These are phyloP conservation scores for Zaprionus bogoriensis DNA, from an alignment of 2,888 invertebrate genomes.

Conservation along the genomic window DNA sequence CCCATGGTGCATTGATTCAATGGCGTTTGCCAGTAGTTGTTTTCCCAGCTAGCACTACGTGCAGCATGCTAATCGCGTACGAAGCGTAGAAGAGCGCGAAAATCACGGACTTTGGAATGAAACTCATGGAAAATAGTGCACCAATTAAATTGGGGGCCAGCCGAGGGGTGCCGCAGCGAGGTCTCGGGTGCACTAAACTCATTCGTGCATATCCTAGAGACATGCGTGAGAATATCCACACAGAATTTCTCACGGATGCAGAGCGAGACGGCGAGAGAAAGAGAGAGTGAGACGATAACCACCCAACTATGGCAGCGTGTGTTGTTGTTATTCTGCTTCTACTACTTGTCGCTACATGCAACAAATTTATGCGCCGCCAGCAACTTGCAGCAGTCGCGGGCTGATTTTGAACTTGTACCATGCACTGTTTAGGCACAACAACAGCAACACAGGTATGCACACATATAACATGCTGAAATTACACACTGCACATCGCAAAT, in stretches of 20 bases:
- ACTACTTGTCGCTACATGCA: constrained; percentile 45
- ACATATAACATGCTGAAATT: constrained; percentile 52
- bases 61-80: constrained; percentile 60
- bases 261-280: background rate
- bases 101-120: constrained; percentile 41
- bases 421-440: constrained; percentile 37
- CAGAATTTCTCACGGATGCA: constrained; percentile 70
- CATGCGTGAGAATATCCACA: constrained; percentile 81
- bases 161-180: constrained; percentile 5
- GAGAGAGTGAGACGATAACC: background rate
- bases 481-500: constrained; percentile 33
- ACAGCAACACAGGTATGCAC: constrained; percentile 12
- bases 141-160: constrained; percentile 57
- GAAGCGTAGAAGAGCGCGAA: constrained; percentile 31
- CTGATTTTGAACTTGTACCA: constrained; percentile 61
- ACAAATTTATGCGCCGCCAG: constrained; percentile 68
- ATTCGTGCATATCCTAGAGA: constrained; percentile 80
- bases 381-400: constrained; percentile 14
- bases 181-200: constrained; percentile 54
- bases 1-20: constrained; percentile 13
- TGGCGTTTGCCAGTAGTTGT: constrained; percentile 14
- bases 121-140: constrained; percentile 71
- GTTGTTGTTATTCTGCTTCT: constrained; percentile 17
- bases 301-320: constrained; percentile 23
- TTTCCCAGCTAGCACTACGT: constrained; percentile 36